These are phyloP conservation scores for Homarus gammarus DNA, from an alignment of 2,888 invertebrate species.

Conservation along the genomic window DNA sequence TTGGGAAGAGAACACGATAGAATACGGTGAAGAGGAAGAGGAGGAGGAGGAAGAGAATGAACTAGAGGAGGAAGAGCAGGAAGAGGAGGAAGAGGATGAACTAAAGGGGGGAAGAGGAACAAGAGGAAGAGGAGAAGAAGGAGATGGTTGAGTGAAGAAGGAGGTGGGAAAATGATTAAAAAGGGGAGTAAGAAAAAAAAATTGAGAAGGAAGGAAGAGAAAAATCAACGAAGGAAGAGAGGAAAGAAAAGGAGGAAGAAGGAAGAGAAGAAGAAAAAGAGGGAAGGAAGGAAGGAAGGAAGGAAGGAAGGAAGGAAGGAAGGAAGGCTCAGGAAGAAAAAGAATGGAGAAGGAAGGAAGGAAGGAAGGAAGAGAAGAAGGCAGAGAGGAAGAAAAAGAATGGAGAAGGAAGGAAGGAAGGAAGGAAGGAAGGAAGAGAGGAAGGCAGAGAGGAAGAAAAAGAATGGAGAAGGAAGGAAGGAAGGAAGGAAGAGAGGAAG, in stretches of 20 bases:
- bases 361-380: not conserved
- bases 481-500: not conserved
- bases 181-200: too few relatives aligned
- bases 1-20: too few relatives aligned
- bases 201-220: too few relatives aligned
- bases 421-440: not conserved
- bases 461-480: not conserved
- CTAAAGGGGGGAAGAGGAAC: too few relatives aligned
- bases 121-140: too few relatives aligned
- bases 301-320: not conserved
- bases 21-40: not conserved
- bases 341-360: not conserved
- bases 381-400: constrained; percentile 2
- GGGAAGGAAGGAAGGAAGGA: not conserved
- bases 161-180: too few relatives aligned
- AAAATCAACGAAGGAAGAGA: too few relatives aligned
- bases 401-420: not conserved
- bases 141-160: too few relatives aligned
- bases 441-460: not conserved
- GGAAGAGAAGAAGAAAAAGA: not conserved
- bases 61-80: too few relatives aligned
- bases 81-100: too few relatives aligned
- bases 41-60: not conserved
- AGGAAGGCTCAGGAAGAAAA: too few relatives aligned
- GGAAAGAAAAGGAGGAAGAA: too few relatives aligned